A percentile compares a stretch with the other conserved stretches of the same genome.
Conservation (phyloP, 2,888 invertebrate genomes). For the Clistopyga incitator region DNA sequence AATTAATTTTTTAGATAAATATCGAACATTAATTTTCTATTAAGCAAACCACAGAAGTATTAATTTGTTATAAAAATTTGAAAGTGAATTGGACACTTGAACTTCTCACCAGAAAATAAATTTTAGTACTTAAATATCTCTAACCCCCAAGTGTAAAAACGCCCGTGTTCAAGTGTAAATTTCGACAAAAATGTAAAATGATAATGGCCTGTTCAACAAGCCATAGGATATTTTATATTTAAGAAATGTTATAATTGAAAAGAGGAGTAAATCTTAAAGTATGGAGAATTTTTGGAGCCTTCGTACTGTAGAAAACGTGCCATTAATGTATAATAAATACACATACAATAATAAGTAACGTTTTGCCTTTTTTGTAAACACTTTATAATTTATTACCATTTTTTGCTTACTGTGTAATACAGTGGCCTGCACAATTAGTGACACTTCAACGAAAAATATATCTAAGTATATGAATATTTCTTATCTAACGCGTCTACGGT, state of each 20-base stretch:
- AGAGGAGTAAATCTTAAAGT: not conserved
- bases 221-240: conserved; percentile 1
- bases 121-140: no score
- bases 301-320: no score
- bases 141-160: no score
- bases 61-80: not conserved
- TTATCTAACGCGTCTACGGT: conserved; percentile 52
- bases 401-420: conserved; percentile 70
- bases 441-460: conserved; percentile 73
- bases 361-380: conserved; percentile 72
- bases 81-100: not conserved
- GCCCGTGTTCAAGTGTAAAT: no score
- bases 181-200: not conserved
- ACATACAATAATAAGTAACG: not conserved
- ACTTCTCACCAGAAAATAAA: no score
- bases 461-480: conserved; percentile 59
- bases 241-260: not conserved
- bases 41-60: conserved; percentile 1
- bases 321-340: not conserved
- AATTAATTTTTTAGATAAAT: not conserved
- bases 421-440: conserved; percentile 76
- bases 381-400: conserved; percentile 78
- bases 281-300: not conserved
- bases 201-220: conserved; percentile 20
- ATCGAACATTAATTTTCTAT: not conserved